A percentile compares a stretch with the other conserved stretches of the same genome.
These are phyloP conservation scores for Eurypyga helias DNA, from an alignment of 2,113 vertebrate species.

Conservation along the genomic window DNA sequence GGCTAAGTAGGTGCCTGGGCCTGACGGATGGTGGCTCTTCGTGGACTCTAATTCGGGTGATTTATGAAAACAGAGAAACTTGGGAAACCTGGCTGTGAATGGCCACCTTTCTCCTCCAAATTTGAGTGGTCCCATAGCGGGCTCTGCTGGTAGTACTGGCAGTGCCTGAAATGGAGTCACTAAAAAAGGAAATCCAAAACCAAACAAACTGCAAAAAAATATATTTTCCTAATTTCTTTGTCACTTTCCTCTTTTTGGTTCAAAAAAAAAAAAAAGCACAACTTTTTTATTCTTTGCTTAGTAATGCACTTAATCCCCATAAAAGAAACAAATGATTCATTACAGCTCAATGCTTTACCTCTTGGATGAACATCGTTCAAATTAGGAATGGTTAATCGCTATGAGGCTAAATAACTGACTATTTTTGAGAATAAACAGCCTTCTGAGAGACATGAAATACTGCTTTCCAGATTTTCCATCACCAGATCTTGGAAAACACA, in stretches of 20 bases:
- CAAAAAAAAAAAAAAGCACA: slow-evolving; percentile 22
- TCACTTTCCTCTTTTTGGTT: slow-evolving; percentile 6
- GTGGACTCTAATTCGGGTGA: neutral
- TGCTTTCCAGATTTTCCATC: slow-evolving; percentile 67
- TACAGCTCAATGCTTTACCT: slow-evolving; percentile 50
- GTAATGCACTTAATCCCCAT: slow-evolving; percentile 59
- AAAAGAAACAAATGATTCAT: slow-evolving; percentile 76
- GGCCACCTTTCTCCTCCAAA: slow-evolving; percentile 45
- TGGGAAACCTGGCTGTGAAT: neutral
- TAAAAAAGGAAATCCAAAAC: neutral
- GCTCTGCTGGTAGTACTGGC: slow-evolving; percentile 48
- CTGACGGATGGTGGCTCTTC: neutral
- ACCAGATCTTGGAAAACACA: slow-evolving; percentile 67
- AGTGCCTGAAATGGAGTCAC: slow-evolving; percentile 7
- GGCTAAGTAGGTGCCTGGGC: neutral
- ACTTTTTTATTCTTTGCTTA: slow-evolving; percentile 42
- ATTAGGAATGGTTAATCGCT: slow-evolving; percentile 73
- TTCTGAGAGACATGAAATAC: slow-evolving; percentile 66
- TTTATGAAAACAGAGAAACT: neutral
- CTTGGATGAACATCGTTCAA: slow-evolving; percentile 60
- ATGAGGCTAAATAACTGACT: slow-evolving; percentile 65
- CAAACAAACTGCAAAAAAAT: neutral
- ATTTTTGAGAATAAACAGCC: slow-evolving; percentile 76
- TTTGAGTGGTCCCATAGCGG: slow-evolving; percentile 54
- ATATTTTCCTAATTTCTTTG: neutral